Evolutionary conservation across 2,888 invertebrate species (phyloP).

Genomic region (Lasioglossum marginatum): DNA sequence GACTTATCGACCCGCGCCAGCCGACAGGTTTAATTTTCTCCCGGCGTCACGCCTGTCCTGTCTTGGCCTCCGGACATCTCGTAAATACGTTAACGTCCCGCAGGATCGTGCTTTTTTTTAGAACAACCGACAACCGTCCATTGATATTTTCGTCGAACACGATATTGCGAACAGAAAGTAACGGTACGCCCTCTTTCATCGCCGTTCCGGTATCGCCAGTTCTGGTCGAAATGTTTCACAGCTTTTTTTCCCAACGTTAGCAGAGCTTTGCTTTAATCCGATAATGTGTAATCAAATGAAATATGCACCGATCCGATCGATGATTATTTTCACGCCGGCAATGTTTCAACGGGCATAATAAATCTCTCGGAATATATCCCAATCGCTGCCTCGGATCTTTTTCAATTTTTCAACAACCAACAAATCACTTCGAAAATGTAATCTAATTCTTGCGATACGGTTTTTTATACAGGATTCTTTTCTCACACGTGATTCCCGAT

Average conservation of each 20-base stretch:
- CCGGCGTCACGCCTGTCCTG: constrained; percentile 36
- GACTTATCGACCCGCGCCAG: constrained; percentile 48
- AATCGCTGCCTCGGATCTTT: too few relatives aligned
- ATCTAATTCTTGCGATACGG: too few relatives aligned
- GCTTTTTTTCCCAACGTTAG: not conserved
- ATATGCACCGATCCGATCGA: not conserved
- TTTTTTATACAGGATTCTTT: too few relatives aligned
- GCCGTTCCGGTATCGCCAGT: not conserved
- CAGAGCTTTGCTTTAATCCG: not conserved
- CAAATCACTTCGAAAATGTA: too few relatives aligned
- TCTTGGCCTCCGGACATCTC: constrained; percentile 38
- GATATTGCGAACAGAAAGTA: not conserved
- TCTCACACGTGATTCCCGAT: too few relatives aligned
- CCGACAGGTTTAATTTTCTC: constrained; percentile 44
- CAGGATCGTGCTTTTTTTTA: constrained; percentile 10
- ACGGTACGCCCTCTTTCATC: not conserved
- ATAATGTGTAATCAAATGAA: not conserved
- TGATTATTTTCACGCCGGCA: not conserved
- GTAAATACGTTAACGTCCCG: constrained; percentile 38
- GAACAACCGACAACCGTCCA: constrained; percentile 16
- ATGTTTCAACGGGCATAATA: too few relatives aligned
- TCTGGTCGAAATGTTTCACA: not conserved
- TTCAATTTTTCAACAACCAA: too few relatives aligned
- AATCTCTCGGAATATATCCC: too few relatives aligned
- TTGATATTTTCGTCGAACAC: constrained; percentile 25